phyloP scores from a whole-genome alignment of 2,888 invertebrate species.

The Coelogynopora nodosa region DNA sequence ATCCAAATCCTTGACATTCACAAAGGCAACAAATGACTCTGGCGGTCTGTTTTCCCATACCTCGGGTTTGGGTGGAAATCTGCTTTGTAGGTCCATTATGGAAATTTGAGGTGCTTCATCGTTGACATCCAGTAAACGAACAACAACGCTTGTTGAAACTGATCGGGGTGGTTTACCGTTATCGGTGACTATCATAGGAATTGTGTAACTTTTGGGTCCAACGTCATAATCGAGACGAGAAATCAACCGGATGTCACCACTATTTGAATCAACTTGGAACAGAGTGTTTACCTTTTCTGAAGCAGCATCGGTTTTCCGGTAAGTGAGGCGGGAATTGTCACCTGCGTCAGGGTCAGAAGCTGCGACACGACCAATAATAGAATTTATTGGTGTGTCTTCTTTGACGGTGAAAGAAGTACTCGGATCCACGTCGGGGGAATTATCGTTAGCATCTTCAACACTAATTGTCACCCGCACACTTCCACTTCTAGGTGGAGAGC shows the following conservation, averaged over 20 bases:
- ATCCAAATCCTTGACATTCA: conserved; percentile 38
- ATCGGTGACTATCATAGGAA: conserved; percentile 29
- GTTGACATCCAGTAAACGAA: conserved; percentile 34
- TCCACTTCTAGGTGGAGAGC: conserved; percentile 36
- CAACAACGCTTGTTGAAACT: conserved; percentile 21
- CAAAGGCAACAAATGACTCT: conserved; percentile 15
- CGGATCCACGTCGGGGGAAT: conserved; percentile 43
- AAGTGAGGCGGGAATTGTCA: conserved; percentile 45
- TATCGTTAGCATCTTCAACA: conserved; percentile 47
- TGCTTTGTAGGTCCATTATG: conserved; percentile 24
- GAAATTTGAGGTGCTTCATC: conserved; percentile 25
- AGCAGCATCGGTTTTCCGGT: conserved; percentile 9
- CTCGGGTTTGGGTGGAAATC: conserved; percentile 23
- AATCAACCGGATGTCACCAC: not conserved
- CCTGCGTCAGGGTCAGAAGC: conserved; percentile 46
- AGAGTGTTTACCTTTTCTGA: not conserved
- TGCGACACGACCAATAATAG: conserved; percentile 37
- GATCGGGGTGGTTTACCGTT: conserved; percentile 35
- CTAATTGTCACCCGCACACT: conserved; percentile 42
- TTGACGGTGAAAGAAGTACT: conserved; percentile 24
- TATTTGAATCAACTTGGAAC: conserved; percentile 30
- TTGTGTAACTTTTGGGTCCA: not conserved
- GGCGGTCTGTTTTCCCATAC: conserved; percentile 32
- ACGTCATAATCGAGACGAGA: conserved; percentile 34
- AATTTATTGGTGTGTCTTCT: conserved; percentile 35